These are phyloP conservation scores for Drosophila seguyi DNA, from an alignment of 1,140 invertebrate genomes.

Conservation along the genomic window DNA sequence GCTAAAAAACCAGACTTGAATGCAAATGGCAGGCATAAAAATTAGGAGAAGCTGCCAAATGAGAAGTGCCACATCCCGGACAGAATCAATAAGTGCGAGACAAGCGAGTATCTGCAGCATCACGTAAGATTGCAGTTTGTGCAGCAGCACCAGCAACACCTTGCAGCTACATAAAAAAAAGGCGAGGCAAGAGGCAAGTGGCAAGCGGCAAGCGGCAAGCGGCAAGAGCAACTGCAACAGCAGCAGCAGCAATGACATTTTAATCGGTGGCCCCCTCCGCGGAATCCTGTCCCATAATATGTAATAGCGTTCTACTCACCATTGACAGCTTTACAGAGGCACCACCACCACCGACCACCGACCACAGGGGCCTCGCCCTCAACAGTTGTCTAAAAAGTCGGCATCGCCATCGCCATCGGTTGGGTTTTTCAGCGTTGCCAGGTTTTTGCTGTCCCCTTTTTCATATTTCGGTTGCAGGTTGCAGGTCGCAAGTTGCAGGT, in stretches of 20 bases:
- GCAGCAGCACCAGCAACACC: conserved; percentile 26
- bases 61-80: neutral
- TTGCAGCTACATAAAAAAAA: conserved; percentile 18
- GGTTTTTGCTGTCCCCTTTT: conserved; percentile 17
- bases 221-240: neutral
- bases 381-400: conserved; percentile 71
- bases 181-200: too few species aligned
- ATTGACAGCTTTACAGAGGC: conserved; percentile 39
- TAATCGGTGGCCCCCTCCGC: conserved; percentile 56
- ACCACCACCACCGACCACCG: conserved; percentile 1
- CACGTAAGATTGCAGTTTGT: conserved; percentile 19
- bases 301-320: conserved; percentile 66
- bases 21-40: conserved; percentile 16
- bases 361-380: conserved; percentile 56
- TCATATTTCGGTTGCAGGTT: conserved; percentile 47
- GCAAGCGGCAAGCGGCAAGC: too few species aligned
- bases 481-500: conserved; percentile 11
- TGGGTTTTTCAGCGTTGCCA: conserved; percentile 17
- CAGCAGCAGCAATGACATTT: conserved; percentile 72
- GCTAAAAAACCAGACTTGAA: neutral
- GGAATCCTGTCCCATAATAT: conserved; percentile 36
- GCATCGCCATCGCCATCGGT: conserved; percentile 56
- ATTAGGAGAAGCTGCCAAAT: neutral
- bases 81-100: conserved; percentile 20
- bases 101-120: conserved; percentile 14